phyloP scores from a whole-genome alignment of 2,888 invertebrate genomes.

The Autographa pulchrina region DNA sequence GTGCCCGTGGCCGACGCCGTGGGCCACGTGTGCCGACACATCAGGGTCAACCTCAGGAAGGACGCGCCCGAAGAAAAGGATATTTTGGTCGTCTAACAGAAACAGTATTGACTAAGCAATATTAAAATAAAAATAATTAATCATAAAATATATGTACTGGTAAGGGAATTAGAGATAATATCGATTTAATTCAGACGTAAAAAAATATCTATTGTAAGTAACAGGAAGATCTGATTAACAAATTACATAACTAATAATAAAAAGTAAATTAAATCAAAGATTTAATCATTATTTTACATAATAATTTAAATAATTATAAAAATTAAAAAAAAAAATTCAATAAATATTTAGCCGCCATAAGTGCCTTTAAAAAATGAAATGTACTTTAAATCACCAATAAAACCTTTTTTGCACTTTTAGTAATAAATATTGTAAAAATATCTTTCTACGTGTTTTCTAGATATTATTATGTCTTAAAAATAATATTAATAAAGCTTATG shows the following conservation, averaged over 20 bases:
- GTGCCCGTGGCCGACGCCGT: slow-evolving; percentile 90
- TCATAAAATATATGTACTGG: not conserved
- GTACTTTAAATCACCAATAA: not conserved
- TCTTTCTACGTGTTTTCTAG: not conserved
- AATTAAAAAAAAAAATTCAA: not conserved
- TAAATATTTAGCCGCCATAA: slow-evolving; percentile 36
- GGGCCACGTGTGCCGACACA: slow-evolving; percentile 90
- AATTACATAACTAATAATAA: too few relatives aligned
- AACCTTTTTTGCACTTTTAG: slow-evolving; percentile 14
- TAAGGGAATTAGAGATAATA: not conserved
- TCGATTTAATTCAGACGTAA: too few relatives aligned
- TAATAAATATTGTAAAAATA: not conserved
- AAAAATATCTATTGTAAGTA: too few relatives aligned
- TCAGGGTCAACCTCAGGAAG: slow-evolving; percentile 89
- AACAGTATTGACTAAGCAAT: slow-evolving; percentile 29
- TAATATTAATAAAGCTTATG: slow-evolving; percentile 13
- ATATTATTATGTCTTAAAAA: not conserved
- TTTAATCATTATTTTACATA: too few relatives aligned
- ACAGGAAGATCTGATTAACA: too few relatives aligned
- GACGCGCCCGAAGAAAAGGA: slow-evolving; percentile 87
- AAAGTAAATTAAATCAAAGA: too few relatives aligned
- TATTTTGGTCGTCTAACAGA: slow-evolving; percentile 76
- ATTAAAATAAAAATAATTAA: not conserved
- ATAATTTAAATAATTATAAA: not conserved
- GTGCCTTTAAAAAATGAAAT: slow-evolving; percentile 52